These are phyloP conservation scores for Agonopterix subpropinquella DNA, from an alignment of 2,888 invertebrate genomes.

Conservation along the genomic window DNA sequence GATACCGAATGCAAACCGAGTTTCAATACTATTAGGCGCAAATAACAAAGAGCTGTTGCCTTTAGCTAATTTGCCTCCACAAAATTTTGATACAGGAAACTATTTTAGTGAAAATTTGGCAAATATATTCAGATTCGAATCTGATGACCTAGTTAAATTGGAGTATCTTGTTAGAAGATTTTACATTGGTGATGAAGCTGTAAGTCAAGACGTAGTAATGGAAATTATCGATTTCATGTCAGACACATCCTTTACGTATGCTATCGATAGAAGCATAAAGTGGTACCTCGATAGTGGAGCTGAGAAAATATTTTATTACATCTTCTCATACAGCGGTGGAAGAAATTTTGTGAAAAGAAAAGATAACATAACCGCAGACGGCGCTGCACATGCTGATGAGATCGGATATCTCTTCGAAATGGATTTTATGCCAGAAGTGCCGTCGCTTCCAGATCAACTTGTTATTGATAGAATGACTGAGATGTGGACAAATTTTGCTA, in stretches of 20 bases:
- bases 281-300: conserved; percentile 20
- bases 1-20: conserved; percentile 14
- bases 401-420: conserved; percentile 32
- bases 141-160: conserved; percentile 15
- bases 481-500: conserved; percentile 36
- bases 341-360: background rate
- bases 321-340: conserved; percentile 18
- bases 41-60: background rate
- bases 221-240: conserved; percentile 18
- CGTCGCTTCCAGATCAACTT: conserved; percentile 21
- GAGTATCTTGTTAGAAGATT: conserved; percentile 17
- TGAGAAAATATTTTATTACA: background rate
- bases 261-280: conserved; percentile 20
- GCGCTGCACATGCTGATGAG: conserved; percentile 34
- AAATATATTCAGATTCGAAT: too few relatives aligned
- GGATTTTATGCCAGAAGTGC: conserved; percentile 12
- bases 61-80: background rate
- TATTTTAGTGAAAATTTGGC: background rate
- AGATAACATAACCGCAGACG: conserved; percentile 18
- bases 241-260: conserved; percentile 17
- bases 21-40: too few relatives aligned
- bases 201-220: conserved; percentile 10
- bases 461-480: conserved; percentile 25
- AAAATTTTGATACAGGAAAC: too few relatives aligned
- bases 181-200: conserved; percentile 20